Evolutionary conservation across 2,888 invertebrate genomes (phyloP).

Genomic region (Cephus runcator): DNA sequence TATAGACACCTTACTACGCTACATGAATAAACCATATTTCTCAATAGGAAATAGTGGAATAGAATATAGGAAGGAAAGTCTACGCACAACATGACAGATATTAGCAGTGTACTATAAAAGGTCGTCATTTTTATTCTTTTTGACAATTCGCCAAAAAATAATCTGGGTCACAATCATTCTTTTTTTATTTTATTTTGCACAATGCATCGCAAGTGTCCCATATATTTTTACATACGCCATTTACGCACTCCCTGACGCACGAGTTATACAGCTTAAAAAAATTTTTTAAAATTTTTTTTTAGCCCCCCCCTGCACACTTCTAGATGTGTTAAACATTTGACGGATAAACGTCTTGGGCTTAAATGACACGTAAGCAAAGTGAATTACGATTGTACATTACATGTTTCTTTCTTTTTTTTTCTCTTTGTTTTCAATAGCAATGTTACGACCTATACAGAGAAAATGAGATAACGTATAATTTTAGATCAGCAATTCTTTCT

Average conservation of each 20-base stretch:
- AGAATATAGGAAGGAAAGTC: background rate
- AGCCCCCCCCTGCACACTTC: background rate
- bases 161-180: background rate
- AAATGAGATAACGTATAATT: background rate
- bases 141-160: background rate
- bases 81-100: conserved; percentile 18
- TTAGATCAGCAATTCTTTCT: background rate
- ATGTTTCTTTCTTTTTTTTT: conserved; percentile 29
- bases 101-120: conserved; percentile 25
- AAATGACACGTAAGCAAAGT: conserved; percentile 24
- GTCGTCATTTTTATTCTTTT: background rate
- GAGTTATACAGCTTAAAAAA: background rate
- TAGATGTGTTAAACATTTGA: background rate
- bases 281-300: background rate
- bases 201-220: background rate
- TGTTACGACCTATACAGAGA: background rate
- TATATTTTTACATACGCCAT: background rate
- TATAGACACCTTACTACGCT: background rate
- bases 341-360: background rate
- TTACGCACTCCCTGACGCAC: background rate
- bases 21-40: background rate
- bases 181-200: background rate
- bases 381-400: conserved; percentile 28
- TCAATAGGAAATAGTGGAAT: background rate
- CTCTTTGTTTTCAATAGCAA: background rate